These are phyloP conservation scores for Micromesistius poutassou DNA, from an alignment of 2,797 vertebrate species.

Conservation along the genomic window DNA sequence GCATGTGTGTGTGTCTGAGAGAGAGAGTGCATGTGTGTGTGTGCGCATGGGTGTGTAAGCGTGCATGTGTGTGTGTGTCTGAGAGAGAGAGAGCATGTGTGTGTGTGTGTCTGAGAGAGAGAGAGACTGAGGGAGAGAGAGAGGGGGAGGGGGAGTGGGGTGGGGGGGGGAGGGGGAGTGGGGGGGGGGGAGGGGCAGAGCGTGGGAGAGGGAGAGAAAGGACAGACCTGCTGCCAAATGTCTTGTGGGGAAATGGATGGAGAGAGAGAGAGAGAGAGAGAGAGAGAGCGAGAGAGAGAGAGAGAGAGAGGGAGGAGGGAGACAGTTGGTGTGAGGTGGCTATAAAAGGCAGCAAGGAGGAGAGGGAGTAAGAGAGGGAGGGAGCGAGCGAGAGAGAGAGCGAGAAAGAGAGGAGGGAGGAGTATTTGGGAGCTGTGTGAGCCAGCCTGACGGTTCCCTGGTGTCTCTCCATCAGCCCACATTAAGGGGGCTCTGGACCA, in stretches of 20 bases:
- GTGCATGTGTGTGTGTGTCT: too few species aligned
- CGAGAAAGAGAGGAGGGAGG: slow-evolving; percentile 22
- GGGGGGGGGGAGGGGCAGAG: slow-evolving; percentile 1
- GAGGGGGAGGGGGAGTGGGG: slow-evolving; percentile 23
- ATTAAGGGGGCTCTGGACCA: slow-evolving; percentile 27
- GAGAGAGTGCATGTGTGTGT: too few species aligned
- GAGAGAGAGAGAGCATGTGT: slow-evolving; percentile 30
- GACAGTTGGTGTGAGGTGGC: slow-evolving; percentile 29
- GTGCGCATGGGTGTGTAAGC: too few species aligned
- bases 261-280: slow-evolving; percentile 6
- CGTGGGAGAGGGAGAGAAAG: slow-evolving; percentile 30
- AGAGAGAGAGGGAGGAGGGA: slow-evolving; percentile 4
- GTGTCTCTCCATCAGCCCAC: slow-evolving; percentile 55
- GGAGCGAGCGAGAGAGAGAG: slow-evolving; percentile 31
- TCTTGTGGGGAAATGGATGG: slow-evolving; percentile 41
- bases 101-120: slow-evolving; percentile 34
- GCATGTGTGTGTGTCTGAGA: too few species aligned
- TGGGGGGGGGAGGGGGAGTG: neutral
- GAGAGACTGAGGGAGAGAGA: slow-evolving; percentile 23
- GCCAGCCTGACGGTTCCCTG: slow-evolving; percentile 50
- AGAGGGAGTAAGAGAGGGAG: slow-evolving; percentile 25
- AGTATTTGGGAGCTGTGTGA: slow-evolving; percentile 48
- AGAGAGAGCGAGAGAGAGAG: neutral
- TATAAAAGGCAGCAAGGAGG: slow-evolving; percentile 65
- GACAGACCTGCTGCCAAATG: slow-evolving; percentile 35